Conservation (phyloP, 2,888 invertebrate genomes). For the Apamea anceps region DNA sequence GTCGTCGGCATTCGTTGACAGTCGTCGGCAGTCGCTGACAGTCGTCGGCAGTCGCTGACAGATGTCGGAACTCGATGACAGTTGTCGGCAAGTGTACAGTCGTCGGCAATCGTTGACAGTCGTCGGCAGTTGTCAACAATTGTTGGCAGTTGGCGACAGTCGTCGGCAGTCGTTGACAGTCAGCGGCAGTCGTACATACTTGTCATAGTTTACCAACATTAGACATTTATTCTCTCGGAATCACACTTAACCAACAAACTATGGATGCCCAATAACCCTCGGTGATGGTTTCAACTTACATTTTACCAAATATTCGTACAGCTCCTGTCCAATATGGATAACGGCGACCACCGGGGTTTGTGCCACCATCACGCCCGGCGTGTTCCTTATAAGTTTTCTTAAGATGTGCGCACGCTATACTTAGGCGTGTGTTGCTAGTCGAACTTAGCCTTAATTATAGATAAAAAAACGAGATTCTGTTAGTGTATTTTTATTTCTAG, state of each 20-base stretch:
- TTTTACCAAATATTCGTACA: background rate
- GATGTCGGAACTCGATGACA: background rate
- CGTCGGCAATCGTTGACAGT: background rate
- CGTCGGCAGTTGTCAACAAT: background rate
- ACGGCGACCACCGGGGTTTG: background rate
- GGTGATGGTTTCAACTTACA: constrained; percentile 11
- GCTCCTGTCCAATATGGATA: background rate
- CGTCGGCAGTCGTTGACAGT: background rate
- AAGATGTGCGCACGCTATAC: background rate
- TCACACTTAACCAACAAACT: constrained; percentile 21
- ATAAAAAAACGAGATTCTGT: background rate
- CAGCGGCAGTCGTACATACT: background rate
- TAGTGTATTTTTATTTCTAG: background rate
- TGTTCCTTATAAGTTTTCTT: background rate
- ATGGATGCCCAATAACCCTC: constrained; percentile 1
- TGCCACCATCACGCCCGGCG: background rate
- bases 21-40: too few relatives aligned
- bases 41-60: background rate
- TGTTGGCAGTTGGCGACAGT: background rate
- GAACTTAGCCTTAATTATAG: background rate
- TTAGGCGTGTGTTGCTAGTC: background rate
- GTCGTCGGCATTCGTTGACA: background rate
- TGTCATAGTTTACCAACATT: background rate
- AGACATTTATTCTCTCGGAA: background rate
- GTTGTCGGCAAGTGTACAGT: too few relatives aligned